phyloP scores from a whole-genome alignment of 2,797 vertebrate species.

The Eulemur mongoz region DNA sequence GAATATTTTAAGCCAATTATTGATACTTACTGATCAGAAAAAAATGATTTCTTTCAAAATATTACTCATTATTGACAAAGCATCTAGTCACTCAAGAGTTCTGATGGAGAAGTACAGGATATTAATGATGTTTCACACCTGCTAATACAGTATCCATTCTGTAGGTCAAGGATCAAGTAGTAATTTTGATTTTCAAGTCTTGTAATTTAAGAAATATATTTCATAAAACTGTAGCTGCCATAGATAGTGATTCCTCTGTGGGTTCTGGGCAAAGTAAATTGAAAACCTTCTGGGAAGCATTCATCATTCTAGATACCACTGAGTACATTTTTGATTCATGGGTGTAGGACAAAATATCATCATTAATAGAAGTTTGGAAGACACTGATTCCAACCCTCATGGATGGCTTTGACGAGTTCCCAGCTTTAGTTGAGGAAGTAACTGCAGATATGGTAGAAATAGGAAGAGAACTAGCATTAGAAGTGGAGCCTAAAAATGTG shows the following conservation, averaged over 20 bases:
- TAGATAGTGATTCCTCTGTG: background rate
- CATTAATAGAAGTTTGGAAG: background rate
- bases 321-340: background rate
- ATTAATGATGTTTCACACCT: background rate
- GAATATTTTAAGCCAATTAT: background rate
- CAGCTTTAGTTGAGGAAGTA: background rate
- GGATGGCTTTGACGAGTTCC: background rate
- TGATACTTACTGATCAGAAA: background rate
- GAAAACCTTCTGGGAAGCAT: background rate
- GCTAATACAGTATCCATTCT: background rate
- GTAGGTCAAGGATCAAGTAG: background rate
- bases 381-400: background rate
- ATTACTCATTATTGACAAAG: background rate
- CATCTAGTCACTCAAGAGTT: background rate
- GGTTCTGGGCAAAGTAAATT: background rate
- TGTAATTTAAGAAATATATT: background rate
- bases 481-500: background rate
- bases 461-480: background rate
- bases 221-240: background rate
- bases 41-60: background rate
- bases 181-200: background rate
- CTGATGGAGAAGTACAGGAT: background rate
- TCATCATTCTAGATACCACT: background rate
- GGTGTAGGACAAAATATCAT: background rate
- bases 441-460: background rate